Percentiles rank a stretch among this genome's conserved stretches.
Conservation (phyloP, 2,797 vertebrate species). For the Hyperoplus immaculatus region DNA sequence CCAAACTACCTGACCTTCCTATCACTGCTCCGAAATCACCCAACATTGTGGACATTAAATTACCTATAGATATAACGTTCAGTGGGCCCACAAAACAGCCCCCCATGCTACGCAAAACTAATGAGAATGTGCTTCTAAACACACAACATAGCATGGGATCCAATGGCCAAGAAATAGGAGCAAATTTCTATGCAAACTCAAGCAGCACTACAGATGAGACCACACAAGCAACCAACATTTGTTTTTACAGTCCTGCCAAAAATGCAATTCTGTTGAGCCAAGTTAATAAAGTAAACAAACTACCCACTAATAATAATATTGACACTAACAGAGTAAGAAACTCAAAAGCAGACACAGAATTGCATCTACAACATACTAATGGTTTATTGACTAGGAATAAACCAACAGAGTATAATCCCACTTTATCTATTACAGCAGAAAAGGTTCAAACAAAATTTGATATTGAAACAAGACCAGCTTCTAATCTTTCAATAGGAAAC, state of each 20-base stretch:
- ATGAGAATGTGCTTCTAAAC: conserved; percentile 14
- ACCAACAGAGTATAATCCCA: conserved; percentile 12
- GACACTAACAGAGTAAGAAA: conserved; percentile 20
- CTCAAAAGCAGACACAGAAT: conserved; percentile 9
- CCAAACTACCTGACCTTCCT: conserved; percentile 6
- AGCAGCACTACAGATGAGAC: conserved; percentile 6
- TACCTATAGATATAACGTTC: conserved; percentile 2
- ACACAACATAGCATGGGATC: not conserved
- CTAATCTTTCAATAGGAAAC: conserved; percentile 28
- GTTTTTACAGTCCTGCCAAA: conserved; percentile 25
- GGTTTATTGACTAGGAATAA: conserved; percentile 17
- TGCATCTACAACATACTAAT: conserved; percentile 9
- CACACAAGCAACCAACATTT: conserved; percentile 1
- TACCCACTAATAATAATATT: not conserved
- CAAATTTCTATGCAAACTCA: conserved; percentile 20
- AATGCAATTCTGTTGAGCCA: not conserved
- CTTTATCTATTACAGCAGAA: conserved; percentile 21
- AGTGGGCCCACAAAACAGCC: conserved; percentile 18
- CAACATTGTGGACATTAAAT: conserved; percentile 24
- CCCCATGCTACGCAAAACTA: conserved; percentile 3
- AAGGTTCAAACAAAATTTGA: conserved; percentile 16
- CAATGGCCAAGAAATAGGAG: conserved; percentile 28
- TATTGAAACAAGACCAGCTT: conserved; percentile 19
- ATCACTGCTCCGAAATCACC: conserved; percentile 22
- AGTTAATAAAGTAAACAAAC: conserved; percentile 19